A percentile compares a stretch with the other conserved stretches of the same genome.
These are phyloP conservation scores for Rhagophthalmus giganteus DNA, from an alignment of 2,888 invertebrate species.

Conservation along the genomic window DNA sequence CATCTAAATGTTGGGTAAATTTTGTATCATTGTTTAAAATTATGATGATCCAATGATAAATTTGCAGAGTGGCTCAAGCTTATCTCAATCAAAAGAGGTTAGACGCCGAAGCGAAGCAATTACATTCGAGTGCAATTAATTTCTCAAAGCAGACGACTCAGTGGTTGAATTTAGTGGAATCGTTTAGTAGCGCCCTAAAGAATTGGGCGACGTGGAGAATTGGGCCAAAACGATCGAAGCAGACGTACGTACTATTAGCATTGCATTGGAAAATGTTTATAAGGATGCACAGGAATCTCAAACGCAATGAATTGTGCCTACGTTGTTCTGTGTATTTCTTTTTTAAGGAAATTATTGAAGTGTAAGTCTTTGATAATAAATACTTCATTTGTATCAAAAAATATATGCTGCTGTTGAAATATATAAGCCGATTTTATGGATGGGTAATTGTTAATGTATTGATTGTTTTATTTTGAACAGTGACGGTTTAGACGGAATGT, in stretches of 20 bases:
- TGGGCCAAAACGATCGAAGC: slow-evolving; percentile 97
- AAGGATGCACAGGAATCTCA: slow-evolving; percentile 64
- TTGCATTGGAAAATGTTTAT: slow-evolving; percentile 91
- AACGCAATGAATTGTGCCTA: slow-evolving; percentile 13
- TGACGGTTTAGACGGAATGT: too few relatives aligned
- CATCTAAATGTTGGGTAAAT: slow-evolving; percentile 95
- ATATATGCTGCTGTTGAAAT: too few relatives aligned
- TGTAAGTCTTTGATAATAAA: neutral
- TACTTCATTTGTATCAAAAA: neutral
- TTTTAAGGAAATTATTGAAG: neutral
- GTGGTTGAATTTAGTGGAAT: slow-evolving; percentile 91
- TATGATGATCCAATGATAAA: neutral
- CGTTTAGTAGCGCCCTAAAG: slow-evolving; percentile 85
- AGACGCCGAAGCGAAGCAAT: slow-evolving; percentile 94
- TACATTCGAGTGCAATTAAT: slow-evolving; percentile 91
- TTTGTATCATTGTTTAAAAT: slow-evolving; percentile 18
- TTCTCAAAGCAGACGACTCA: slow-evolving; percentile 96
- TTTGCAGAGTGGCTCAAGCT: slow-evolving; percentile 90
- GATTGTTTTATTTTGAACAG: too few relatives aligned
- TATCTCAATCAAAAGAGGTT: slow-evolving; percentile 97
- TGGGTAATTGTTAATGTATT: too few relatives aligned
- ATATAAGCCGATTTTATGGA: neutral
- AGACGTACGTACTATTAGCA: slow-evolving; percentile 91
- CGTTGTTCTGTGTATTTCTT: neutral
- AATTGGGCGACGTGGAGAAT: slow-evolving; percentile 98